These are phyloP conservation scores for Mormyrops attenuatus DNA, from an alignment of 2,797 vertebrate genomes.

Conservation along the genomic window DNA sequence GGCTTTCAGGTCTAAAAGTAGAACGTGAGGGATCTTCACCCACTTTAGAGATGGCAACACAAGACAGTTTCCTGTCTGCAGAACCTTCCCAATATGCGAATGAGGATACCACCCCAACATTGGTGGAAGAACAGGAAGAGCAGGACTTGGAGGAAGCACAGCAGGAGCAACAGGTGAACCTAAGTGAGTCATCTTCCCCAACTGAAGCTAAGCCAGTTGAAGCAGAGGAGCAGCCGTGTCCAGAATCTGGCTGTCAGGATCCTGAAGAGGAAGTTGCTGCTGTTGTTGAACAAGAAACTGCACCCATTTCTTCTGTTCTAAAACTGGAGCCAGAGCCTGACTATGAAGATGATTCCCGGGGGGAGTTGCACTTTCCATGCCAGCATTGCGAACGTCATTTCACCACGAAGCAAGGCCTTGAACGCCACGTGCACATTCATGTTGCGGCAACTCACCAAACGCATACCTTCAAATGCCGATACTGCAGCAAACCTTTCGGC, in stretches of 20 bases:
- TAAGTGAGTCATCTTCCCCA: constrained; percentile 18
- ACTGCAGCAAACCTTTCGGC: constrained; percentile 90
- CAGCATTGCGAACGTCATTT: constrained; percentile 91
- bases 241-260: constrained; percentile 29
- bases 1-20: constrained; percentile 69
- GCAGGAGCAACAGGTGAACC: constrained; percentile 35
- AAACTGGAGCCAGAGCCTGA: constrained; percentile 59
- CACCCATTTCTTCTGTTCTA: constrained; percentile 40
- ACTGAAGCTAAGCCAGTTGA: constrained; percentile 39
- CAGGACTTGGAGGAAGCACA: constrained; percentile 55
- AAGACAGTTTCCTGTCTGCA: constrained; percentile 56
- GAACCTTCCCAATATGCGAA: constrained; percentile 49
- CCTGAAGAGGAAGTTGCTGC: constrained; percentile 44
- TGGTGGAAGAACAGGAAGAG: constrained; percentile 34
- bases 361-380: constrained; percentile 74
- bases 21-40: constrained; percentile 65
- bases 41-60: constrained; percentile 60
- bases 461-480: constrained; percentile 88
- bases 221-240: constrained; percentile 62
- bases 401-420: constrained; percentile 88
- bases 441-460: constrained; percentile 65
- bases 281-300: constrained; percentile 37
- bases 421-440: constrained; percentile 92
- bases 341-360: constrained; percentile 70
- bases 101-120: constrained; percentile 35